Evolutionary conservation across 2,113 vertebrate species (phyloP).

Genomic region (Pomatorhinus ruficollis): DNA sequence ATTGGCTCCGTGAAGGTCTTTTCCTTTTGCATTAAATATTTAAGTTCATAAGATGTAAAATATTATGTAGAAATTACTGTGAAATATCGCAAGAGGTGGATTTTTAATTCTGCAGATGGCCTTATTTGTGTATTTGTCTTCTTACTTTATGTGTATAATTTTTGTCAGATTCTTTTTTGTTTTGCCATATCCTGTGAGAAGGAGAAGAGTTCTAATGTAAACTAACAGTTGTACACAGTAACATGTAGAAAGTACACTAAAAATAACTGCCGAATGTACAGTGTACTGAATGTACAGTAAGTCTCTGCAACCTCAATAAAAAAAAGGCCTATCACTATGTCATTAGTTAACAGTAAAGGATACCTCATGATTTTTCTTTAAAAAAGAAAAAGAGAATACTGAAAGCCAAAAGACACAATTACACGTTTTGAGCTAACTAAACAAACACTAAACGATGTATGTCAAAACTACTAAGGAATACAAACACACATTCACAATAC

Average conservation of each 20-base stretch:
- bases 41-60: conserved; percentile 96
- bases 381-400: conserved; percentile 58
- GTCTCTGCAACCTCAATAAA: conserved; percentile 76
- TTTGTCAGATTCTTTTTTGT: conserved; percentile 78
- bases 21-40: conserved; percentile 86
- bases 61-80: conserved; percentile 92
- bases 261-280: conserved; percentile 85
- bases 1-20: conserved; percentile 56
- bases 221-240: conserved; percentile 83
- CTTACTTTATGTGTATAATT: conserved; percentile 93
- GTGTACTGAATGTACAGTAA: conserved; percentile 87
- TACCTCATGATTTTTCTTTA: conserved; percentile 76
- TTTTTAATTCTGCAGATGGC: conserved; percentile 91
- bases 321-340: conserved; percentile 71
- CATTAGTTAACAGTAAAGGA: conserved; percentile 76
- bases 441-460: conserved; percentile 12
- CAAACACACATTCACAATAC: conserved; percentile 44
- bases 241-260: conserved; percentile 77
- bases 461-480: conserved; percentile 19
- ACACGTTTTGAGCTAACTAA: conserved; percentile 40
- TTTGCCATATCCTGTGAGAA: conserved; percentile 79
- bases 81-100: conserved; percentile 87
- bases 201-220: conserved; percentile 77
- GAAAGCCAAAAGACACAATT: conserved; percentile 61
- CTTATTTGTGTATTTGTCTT: conserved; percentile 95